Evolutionary conservation across 2,888 invertebrate species (phyloP).

Genomic region (Cloeon dipterum): DNA sequence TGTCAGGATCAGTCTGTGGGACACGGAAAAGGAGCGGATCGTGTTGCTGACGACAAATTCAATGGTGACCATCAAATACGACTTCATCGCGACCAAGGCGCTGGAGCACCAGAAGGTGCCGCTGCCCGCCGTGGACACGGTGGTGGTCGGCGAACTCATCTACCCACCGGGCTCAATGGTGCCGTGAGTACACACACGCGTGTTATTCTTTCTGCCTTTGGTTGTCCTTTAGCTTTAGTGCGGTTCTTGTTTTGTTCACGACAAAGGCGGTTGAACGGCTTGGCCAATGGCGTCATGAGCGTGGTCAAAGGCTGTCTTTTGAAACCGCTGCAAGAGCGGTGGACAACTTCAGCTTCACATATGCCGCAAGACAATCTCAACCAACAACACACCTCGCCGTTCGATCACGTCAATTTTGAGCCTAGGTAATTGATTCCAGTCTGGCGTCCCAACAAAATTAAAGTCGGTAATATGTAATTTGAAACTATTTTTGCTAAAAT

Average conservation of each 20-base stretch:
- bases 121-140: slow-evolving; percentile 41
- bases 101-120: slow-evolving; percentile 44
- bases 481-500: too few species aligned
- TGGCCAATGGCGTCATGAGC: slow-evolving; percentile 43
- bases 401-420: slow-evolving; percentile 30
- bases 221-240: too few species aligned
- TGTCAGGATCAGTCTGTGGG: slow-evolving; percentile 67
- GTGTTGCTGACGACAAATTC: slow-evolving; percentile 48
- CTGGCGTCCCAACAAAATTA: too few species aligned
- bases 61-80: slow-evolving; percentile 55
- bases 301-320: slow-evolving; percentile 44
- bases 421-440: slow-evolving; percentile 38
- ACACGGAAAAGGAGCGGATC: slow-evolving; percentile 61
- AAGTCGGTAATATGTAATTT: too few species aligned
- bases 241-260: too few species aligned
- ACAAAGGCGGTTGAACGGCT: slow-evolving; percentile 44
- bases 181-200: slow-evolving; percentile 43
- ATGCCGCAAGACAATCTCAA: neutral
- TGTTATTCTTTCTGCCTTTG: slow-evolving; percentile 4
- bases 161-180: slow-evolving; percentile 61
- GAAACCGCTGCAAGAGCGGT: slow-evolving; percentile 21
- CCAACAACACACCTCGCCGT: slow-evolving; percentile 14
- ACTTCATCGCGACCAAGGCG: slow-evolving; percentile 59
- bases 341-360: slow-evolving; percentile 14
- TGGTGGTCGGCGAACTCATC: slow-evolving; percentile 52